These are phyloP conservation scores for Herminia tarsipennalis DNA, from an alignment of 2,888 invertebrate species.

Conservation along the genomic window DNA sequence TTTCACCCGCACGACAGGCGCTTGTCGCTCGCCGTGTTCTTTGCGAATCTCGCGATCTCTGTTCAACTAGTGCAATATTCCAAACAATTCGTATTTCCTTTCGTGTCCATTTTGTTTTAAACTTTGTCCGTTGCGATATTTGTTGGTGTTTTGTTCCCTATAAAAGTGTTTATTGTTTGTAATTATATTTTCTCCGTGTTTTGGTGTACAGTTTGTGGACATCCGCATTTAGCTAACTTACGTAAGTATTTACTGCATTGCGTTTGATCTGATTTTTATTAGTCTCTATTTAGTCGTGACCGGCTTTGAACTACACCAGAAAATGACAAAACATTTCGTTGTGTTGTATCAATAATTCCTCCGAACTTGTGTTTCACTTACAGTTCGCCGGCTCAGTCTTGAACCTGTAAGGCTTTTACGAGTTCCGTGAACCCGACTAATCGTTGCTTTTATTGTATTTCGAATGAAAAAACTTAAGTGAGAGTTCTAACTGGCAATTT, in stretches of 20 bases:
- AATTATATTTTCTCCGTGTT: conserved; percentile 53
- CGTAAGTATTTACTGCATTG: conserved; percentile 84
- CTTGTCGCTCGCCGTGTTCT: conserved; percentile 42
- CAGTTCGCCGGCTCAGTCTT: conserved; percentile 8
- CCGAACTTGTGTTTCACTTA: conserved; percentile 10
- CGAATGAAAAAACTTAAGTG: conserved; percentile 35
- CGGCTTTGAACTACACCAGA: conserved; percentile 6
- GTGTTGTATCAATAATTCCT: conserved; percentile 6
- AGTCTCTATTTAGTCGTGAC: conserved; percentile 11
- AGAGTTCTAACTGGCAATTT: conserved; percentile 41
- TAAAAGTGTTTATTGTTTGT: conserved; percentile 45
- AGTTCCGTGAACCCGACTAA: conserved; percentile 26
- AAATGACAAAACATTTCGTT: conserved; percentile 11
- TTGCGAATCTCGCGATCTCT: conserved; percentile 65
- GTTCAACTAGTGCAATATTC: conserved; percentile 73
- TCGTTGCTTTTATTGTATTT: conserved; percentile 27
- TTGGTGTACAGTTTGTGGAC: conserved; percentile 57
- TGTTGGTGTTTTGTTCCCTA: conserved; percentile 46
- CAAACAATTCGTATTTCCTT: conserved; percentile 57
- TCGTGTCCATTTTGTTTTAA: conserved; percentile 48
- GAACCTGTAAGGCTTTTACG: conserved; percentile 12
- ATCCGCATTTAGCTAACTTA: conserved; percentile 71
- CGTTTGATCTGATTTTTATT: conserved; percentile 57
- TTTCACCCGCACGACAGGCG: conserved; percentile 48
- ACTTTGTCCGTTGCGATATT: conserved; percentile 34